phyloP scores from a whole-genome alignment of 2,888 invertebrate species.

The Desoria tigrina region DNA sequence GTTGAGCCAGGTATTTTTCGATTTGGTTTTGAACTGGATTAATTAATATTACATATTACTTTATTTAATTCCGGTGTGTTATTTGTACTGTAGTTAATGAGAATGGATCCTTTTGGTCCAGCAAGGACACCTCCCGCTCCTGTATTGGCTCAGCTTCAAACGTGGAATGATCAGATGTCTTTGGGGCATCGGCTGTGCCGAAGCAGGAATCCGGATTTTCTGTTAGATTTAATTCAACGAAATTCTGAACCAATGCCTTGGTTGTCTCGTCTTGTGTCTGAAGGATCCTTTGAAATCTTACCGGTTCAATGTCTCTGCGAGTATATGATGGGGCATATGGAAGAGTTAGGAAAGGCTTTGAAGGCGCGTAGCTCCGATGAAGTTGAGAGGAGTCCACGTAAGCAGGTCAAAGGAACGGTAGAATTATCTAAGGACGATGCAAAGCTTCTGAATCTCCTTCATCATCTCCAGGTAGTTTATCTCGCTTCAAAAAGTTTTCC shows the following conservation, averaged over 20 bases:
- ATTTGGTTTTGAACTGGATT: not conserved
- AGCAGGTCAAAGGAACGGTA: slow-evolving; percentile 60
- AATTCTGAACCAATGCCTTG: slow-evolving; percentile 94
- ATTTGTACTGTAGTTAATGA: slow-evolving; percentile 65
- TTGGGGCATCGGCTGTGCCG: slow-evolving; percentile 86
- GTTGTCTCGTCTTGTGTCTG: slow-evolving; percentile 90
- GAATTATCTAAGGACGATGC: slow-evolving; percentile 56
- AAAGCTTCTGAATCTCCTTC: slow-evolving; percentile 65
- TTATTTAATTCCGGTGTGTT: not conserved
- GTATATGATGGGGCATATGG: slow-evolving; percentile 69
- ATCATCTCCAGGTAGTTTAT: slow-evolving; percentile 65
- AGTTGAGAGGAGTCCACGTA: slow-evolving; percentile 60
- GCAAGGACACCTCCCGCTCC: slow-evolving; percentile 76
- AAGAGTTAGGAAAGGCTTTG: slow-evolving; percentile 32
- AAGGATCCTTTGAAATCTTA: slow-evolving; percentile 70
- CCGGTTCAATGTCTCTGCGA: slow-evolving; percentile 98
- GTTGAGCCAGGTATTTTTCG: slow-evolving; percentile 66
- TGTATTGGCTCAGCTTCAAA: slow-evolving; percentile 76
- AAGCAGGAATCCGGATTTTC: slow-evolving; percentile 84
- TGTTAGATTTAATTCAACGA: slow-evolving; percentile 87
- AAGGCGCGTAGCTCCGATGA: slow-evolving; percentile 19
- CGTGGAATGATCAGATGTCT: slow-evolving; percentile 74
- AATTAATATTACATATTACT: too few species aligned
- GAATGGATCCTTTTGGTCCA: slow-evolving; percentile 80
- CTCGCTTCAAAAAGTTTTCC: too few species aligned